Conservation (phyloP, 2,113 vertebrate species). For the Oryzias woworae region DNA sequence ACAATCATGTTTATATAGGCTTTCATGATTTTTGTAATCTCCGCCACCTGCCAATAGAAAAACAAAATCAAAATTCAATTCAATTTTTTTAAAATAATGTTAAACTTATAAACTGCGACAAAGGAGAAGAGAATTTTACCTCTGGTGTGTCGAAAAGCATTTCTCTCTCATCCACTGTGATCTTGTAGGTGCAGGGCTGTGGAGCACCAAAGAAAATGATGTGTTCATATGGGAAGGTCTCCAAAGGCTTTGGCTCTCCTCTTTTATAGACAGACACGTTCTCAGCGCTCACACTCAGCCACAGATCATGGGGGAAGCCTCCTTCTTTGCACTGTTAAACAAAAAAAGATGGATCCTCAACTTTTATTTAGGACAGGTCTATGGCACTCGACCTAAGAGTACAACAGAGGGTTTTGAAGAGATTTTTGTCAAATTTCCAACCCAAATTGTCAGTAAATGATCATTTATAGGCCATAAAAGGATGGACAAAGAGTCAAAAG, state of each 20-base stretch:
- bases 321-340: slow-evolving; percentile 85
- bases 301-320: slow-evolving; percentile 89
- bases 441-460: too few species aligned
- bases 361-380: neutral
- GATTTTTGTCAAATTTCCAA: too few species aligned
- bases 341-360: slow-evolving; percentile 13
- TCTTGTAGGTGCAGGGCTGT: slow-evolving; percentile 87
- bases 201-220: slow-evolving; percentile 89
- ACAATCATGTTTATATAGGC: slow-evolving; percentile 95
- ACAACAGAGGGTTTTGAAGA: too few species aligned
- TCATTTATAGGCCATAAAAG: too few species aligned
- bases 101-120: neutral
- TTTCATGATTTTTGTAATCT: slow-evolving; percentile 95
- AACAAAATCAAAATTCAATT: neutral
- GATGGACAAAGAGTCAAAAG: too few species aligned
- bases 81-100: neutral
- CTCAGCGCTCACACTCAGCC: slow-evolving; percentile 87
- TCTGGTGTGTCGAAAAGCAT: slow-evolving; percentile 92
- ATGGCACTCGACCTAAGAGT: neutral
- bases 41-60: slow-evolving; percentile 78
- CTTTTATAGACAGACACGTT: slow-evolving; percentile 88
- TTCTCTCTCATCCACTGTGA: slow-evolving; percentile 92
- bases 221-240: slow-evolving; percentile 89
- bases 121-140: slow-evolving; percentile 63
- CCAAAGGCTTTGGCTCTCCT: slow-evolving; percentile 85